These are phyloP conservation scores for Octodonta nipae DNA, from an alignment of 2,888 invertebrate species.

Conservation along the genomic window DNA sequence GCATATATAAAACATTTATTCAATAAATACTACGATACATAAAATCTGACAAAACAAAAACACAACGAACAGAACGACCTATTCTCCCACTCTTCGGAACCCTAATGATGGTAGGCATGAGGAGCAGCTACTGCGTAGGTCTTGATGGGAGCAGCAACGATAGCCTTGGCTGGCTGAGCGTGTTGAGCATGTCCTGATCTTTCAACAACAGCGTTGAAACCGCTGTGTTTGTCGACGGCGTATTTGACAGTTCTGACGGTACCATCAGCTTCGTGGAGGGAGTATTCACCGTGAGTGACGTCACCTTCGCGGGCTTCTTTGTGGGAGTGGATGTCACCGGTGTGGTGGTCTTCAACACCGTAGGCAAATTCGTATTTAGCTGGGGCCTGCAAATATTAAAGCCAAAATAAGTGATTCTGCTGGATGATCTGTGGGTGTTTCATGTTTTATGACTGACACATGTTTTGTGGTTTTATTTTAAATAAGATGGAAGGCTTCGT, in stretches of 20 bases:
- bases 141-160: too few species aligned
- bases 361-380: slow-evolving; percentile 46
- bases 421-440: neutral
- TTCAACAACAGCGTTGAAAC: slow-evolving; percentile 35
- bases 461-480: too few species aligned
- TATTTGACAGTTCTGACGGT: slow-evolving; percentile 44
- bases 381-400: slow-evolving; percentile 29
- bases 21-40: too few species aligned
- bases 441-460: too few species aligned
- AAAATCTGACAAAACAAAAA: too few species aligned
- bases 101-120: too few species aligned
- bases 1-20: too few species aligned
- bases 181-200: slow-evolving; percentile 35
- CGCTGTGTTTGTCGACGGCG: slow-evolving; percentile 43
- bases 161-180: slow-evolving; percentile 8
- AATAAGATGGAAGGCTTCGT: too few species aligned
- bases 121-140: too few species aligned
- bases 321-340: slow-evolving; percentile 44
- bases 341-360: slow-evolving; percentile 42
- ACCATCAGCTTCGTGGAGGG: slow-evolving; percentile 44
- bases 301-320: slow-evolving; percentile 42
- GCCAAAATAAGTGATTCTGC: neutral
- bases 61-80: too few species aligned
- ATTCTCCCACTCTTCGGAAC: too few species aligned
- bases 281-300: slow-evolving; percentile 42